Evolutionary conservation across 2,888 invertebrate genomes (phyloP), one percentile per base, ranked within the genome.

Genomic region (Ormyrus labotus): DNA sequence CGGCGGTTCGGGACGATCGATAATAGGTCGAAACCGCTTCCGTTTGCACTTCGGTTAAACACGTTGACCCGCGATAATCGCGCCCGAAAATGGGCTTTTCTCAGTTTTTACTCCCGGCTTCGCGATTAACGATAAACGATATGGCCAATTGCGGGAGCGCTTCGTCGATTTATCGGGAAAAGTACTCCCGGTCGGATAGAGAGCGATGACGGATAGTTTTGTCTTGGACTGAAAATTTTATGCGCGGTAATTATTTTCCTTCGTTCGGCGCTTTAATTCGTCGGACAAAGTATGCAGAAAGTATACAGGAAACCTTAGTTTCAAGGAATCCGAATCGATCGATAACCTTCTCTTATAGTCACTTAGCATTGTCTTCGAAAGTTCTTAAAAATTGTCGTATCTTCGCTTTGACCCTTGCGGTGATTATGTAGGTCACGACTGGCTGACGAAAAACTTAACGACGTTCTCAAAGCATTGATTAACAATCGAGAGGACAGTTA

Each of bases 301-400:
- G 58, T 48, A 45, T 61, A 57, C 60, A 61, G 13, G 70, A 61
- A 68, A 70, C 69, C n/a, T 74, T 55, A 60, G 34, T 67, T 76
- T 68, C 76, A 80, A 76, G 76, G 76, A 68, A 80, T 55, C 19
- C 7, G 34, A 57, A 51, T 70, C 71, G 68, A 76, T 80, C 67
- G 76, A 53, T 63, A 80, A 67, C 65, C 71, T 76, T 72, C 72
- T 72, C 80, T 80, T 76, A 80, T 68, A 76, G 71, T 45, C 61
- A 64, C 57, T 77, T 57, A 45, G 64, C n/a, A 11, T 34, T 57
- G 50, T 61, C 61, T 69, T 68, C 53, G 5, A 4, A 64, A 61
- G 51, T 65, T 71, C 64, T 58, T 75, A 53, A 61, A 73, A 70
- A 69, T 64, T 51, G 7, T 50, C 11, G 57, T 58, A 63, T 58